Conservation (phyloP, 2,888 invertebrate genomes). For the Drosophila kanekoi region DNA sequence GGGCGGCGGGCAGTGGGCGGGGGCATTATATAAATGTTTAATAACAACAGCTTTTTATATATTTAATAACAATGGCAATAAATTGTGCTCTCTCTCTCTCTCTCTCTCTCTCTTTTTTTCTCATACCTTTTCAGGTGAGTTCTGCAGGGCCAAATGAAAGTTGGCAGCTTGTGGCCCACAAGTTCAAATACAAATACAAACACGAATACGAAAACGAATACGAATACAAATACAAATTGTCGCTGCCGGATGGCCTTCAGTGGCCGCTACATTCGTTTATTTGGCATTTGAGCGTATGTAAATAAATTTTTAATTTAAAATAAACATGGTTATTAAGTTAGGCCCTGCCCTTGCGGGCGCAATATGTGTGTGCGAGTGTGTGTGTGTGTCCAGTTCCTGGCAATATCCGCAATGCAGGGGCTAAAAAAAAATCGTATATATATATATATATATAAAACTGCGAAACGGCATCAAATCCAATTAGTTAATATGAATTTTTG, state of each 20-base stretch:
- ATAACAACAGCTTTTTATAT: conserved; percentile 33
- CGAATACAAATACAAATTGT: conserved; percentile 24
- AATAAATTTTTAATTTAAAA: conserved; percentile 78
- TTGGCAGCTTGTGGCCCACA: conserved; percentile 28
- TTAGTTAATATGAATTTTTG: conserved; percentile 81
- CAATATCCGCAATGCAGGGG: conserved; percentile 61
- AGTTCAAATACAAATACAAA: conserved; percentile 6
- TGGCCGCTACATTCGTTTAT: conserved; percentile 32
- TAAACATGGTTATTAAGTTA: conserved; percentile 69
- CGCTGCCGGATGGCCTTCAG: conserved; percentile 29
- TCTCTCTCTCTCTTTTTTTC: conserved; percentile 36
- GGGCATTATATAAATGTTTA: conserved; percentile 13
- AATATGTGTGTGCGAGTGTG: background rate
- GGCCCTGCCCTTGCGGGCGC: conserved; percentile 1
- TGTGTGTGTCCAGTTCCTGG: conserved; percentile 34
- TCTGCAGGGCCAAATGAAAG: conserved; percentile 16
- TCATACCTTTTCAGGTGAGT: conserved; percentile 45
- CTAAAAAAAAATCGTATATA: conserved; percentile 17
- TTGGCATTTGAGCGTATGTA: conserved; percentile 50
- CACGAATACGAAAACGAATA: conserved; percentile 1
- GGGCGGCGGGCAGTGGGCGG: background rate
- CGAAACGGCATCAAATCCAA: conserved; percentile 74
- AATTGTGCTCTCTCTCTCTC: conserved; percentile 41
- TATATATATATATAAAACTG: conserved; percentile 13
- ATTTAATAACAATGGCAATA: conserved; percentile 42